Evolutionary conservation across 2,888 invertebrate genomes (phyloP).

Genomic region (Piscicola geometra): DNA sequence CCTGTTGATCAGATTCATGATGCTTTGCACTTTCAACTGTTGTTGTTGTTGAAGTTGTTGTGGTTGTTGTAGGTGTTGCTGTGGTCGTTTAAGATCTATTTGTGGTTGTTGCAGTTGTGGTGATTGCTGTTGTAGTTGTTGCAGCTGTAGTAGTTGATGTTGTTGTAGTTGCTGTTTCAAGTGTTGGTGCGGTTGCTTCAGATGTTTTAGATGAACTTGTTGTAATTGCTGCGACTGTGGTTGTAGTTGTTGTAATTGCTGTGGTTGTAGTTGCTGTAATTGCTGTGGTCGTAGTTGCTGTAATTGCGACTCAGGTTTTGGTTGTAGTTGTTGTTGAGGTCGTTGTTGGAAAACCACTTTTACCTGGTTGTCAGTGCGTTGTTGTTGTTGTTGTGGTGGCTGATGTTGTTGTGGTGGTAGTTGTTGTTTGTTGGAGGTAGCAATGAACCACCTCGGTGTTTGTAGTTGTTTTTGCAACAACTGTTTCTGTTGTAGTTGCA

Average conservation of each 20-base stretch:
- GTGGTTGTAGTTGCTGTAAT: not conserved
- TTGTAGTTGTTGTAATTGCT: not conserved
- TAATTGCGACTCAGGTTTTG: constrained; percentile 3
- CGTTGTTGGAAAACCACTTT: not conserved
- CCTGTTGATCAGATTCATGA: constrained; percentile 1
- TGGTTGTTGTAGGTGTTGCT: not conserved
- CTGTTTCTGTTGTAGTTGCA: constrained; percentile 2
- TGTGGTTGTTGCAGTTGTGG: not conserved
- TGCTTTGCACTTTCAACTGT: not conserved
- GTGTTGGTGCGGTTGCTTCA: not conserved
- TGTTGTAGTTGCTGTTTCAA: not conserved
- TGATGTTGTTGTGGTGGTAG: not conserved
- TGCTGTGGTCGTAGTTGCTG: not conserved
- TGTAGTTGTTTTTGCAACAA: not conserved
- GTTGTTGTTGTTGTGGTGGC: not conserved
- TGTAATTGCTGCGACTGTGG: not conserved
- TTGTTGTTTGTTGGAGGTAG: not conserved
- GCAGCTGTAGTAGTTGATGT: not conserved
- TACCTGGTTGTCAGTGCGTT: constrained; percentile 4
- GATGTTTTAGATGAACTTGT: not conserved
- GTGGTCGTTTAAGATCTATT: not conserved
- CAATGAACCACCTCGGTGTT: not conserved
- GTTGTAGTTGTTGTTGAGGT: not conserved
- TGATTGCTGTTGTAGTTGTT: constrained; percentile 17
- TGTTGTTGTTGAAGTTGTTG: not conserved